A percentile compares a stretch with the other conserved stretches of the same genome.
phyloP scores from a whole-genome alignment of 92 coral and sea anemone species.

The Parazoanthus atlanticus region DNA sequence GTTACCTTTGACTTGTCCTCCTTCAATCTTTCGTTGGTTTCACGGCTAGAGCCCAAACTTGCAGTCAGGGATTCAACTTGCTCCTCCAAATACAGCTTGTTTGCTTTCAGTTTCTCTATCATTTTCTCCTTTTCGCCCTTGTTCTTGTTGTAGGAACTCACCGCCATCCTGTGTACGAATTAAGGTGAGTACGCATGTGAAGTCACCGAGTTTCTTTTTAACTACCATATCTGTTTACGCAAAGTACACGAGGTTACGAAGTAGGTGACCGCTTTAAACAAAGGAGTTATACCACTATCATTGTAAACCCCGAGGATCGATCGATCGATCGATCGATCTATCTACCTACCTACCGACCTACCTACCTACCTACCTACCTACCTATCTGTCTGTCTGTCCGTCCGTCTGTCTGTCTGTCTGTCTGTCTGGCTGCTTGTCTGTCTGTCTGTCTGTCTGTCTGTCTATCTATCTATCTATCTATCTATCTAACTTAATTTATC shows the following conservation, averaged over 20 bases:
- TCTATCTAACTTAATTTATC: too few relatives aligned
- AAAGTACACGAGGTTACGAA: too few relatives aligned
- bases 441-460: neutral
- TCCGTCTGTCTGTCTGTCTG: neutral
- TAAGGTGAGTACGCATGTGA: neutral
- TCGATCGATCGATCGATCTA: too few relatives aligned
- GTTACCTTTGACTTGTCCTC: slow-evolving; percentile 59
- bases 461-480: neutral
- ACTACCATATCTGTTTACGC: too few relatives aligned
- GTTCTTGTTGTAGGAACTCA: slow-evolving; percentile 63
- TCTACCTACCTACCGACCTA: too few relatives aligned
- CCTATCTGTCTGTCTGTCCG: neutral
- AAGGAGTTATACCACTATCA: too few relatives aligned
- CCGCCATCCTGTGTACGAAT: slow-evolving; percentile 50
- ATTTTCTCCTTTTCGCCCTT: slow-evolving; percentile 63
- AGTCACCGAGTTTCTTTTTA: too few relatives aligned
- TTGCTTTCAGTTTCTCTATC: slow-evolving; percentile 62
- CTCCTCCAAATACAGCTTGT: slow-evolving; percentile 68
- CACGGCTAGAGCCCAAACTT: slow-evolving; percentile 65
- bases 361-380: too few relatives aligned
- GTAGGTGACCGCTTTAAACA: too few relatives aligned
- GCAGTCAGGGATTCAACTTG: slow-evolving; percentile 69
- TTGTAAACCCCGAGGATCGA: too few relatives aligned
- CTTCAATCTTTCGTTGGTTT: slow-evolving; percentile 59
- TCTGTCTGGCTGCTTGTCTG: neutral